phyloP scores from a whole-genome alignment of 2,888 invertebrate species.

The Tetrapedia diversipes region DNA sequence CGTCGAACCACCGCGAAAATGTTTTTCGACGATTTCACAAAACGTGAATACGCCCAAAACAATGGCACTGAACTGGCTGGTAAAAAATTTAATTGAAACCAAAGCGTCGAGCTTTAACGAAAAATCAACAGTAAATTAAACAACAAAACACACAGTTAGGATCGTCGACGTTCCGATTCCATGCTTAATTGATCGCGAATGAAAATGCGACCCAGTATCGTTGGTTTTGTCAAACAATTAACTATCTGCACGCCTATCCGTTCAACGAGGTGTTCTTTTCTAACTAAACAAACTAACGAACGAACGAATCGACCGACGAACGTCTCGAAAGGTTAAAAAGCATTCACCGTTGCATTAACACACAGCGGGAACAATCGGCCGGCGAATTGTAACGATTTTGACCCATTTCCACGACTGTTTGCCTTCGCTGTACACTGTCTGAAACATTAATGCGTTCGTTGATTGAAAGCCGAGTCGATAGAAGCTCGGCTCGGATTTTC shows the following conservation, averaged over 20 bases:
- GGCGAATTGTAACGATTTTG: constrained; percentile 29
- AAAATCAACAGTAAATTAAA: constrained; percentile 10
- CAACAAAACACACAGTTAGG: not conserved
- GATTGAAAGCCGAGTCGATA: constrained; percentile 53
- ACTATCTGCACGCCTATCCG: not conserved
- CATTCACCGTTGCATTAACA: constrained; percentile 7
- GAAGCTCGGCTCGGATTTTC: constrained; percentile 18
- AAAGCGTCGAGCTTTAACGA: not conserved
- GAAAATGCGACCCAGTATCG: constrained; percentile 12
- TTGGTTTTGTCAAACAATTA: constrained; percentile 13
- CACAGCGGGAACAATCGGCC: constrained; percentile 8
- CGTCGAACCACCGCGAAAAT: too few species aligned
- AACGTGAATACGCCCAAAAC: too few species aligned
- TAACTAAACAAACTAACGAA: not conserved
- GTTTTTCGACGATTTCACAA: too few species aligned
- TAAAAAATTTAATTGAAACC: constrained; percentile 5
- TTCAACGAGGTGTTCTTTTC: constrained; percentile 5
- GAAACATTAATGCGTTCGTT: constrained; percentile 51
- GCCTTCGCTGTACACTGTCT: constrained; percentile 8
- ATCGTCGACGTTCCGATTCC: not conserved
- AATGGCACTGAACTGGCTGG: too few species aligned
- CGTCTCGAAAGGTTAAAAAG: constrained; percentile 19
- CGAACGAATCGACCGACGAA: not conserved
- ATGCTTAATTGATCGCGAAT: not conserved
- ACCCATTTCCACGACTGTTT: constrained; percentile 13